These are phyloP conservation scores for Belonocnema kinseyi DNA, from an alignment of 1,140 invertebrate species.

Conservation along the genomic window DNA sequence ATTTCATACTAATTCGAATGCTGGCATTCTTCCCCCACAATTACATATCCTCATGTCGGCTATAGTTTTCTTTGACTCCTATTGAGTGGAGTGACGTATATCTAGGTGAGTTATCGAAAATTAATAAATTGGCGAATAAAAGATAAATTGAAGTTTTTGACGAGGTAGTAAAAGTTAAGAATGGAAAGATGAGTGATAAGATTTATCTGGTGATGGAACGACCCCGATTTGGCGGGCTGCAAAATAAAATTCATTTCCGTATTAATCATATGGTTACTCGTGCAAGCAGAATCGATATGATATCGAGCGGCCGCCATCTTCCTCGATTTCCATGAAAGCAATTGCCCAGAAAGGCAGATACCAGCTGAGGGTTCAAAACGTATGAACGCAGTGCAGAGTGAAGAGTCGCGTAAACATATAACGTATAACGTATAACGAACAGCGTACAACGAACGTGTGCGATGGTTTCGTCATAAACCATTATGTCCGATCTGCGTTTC, in stretches of 20 bases:
- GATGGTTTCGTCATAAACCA: slow-evolving; percentile 52
- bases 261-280: slow-evolving; percentile 45
- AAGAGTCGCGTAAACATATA: slow-evolving; percentile 50
- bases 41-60: too few relatives aligned
- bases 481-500: slow-evolving; percentile 51
- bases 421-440: slow-evolving; percentile 50
- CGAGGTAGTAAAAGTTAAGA: background rate
- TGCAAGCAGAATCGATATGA: slow-evolving; percentile 47
- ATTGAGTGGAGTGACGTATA: too few relatives aligned
- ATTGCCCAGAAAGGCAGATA: slow-evolving; percentile 62
- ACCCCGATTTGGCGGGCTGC: background rate
- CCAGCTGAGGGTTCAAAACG: slow-evolving; percentile 48
- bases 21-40: too few relatives aligned
- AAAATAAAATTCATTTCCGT: slow-evolving; percentile 19
- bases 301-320: slow-evolving; percentile 55
- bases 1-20: too few relatives aligned
- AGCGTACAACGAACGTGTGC: slow-evolving; percentile 50
- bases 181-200: background rate
- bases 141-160: background rate
- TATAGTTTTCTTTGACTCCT: too few relatives aligned
- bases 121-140: background rate
- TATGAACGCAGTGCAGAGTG: slow-evolving; percentile 39
- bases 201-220: background rate
- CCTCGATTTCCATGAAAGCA: slow-evolving; percentile 58
- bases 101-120: too few relatives aligned